These are phyloP conservation scores for Sialis lutaria DNA, from an alignment of 2,888 invertebrate species.

Conservation along the genomic window DNA sequence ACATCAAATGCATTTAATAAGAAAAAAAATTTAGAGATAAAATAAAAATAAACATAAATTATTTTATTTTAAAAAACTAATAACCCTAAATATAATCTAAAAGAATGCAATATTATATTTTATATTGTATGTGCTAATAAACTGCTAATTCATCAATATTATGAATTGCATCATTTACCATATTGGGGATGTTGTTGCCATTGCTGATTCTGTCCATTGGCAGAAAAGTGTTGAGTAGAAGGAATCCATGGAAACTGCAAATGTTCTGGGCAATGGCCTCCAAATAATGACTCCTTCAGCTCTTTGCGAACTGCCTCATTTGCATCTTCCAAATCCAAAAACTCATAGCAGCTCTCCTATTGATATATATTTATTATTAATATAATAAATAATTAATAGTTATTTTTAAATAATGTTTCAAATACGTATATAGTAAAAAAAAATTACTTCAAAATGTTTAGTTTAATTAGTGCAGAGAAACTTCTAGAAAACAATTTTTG, in stretches of 20 bases:
- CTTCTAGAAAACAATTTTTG: too few relatives aligned
- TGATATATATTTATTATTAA: not conserved
- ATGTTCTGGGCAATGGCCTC: constrained; percentile 19
- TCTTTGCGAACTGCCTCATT: constrained; percentile 47
- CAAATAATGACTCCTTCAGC: constrained; percentile 40
- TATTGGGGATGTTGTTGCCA: not conserved
- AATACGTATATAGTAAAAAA: not conserved
- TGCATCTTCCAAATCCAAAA: constrained; percentile 56
- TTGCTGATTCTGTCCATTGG: not conserved
- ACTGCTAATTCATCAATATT: too few relatives aligned
- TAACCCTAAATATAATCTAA: too few relatives aligned
- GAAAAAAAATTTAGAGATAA: too few relatives aligned
- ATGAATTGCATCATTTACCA: not conserved
- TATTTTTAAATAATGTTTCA: not conserved
- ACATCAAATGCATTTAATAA: too few relatives aligned
- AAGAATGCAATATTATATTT: too few relatives aligned
- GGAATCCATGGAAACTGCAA: constrained; percentile 23
- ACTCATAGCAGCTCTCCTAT: constrained; percentile 26
- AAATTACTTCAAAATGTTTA: not conserved
- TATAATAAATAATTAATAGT: not conserved
- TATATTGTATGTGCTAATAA: too few relatives aligned
- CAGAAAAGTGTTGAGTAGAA: not conserved
- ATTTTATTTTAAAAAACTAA: too few relatives aligned
- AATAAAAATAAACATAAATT: too few relatives aligned
- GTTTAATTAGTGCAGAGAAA: too few relatives aligned